These are phyloP conservation scores for Ctenoplectra terminalis DNA, from an alignment of 1,140 invertebrate genomes.

Conservation along the genomic window DNA sequence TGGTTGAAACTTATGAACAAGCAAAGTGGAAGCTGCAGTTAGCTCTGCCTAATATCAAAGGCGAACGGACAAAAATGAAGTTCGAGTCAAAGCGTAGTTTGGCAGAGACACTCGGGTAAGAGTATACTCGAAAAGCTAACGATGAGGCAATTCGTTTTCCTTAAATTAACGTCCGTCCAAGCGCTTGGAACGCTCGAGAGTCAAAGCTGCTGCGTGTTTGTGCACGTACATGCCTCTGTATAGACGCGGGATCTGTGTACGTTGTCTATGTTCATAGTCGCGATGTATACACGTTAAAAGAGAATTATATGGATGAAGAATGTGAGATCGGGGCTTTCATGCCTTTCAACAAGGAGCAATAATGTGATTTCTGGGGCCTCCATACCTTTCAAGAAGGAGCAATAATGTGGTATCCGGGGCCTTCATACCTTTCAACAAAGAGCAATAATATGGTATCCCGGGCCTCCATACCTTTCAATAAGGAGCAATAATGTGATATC, in stretches of 20 bases:
- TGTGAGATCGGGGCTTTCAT: too few relatives aligned
- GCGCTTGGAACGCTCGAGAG: slow-evolving; percentile 5
- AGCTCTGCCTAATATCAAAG: slow-evolving; percentile 11
- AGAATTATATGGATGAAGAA: not conserved
- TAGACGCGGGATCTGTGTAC: too few relatives aligned
- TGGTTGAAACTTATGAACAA: not conserved
- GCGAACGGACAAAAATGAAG: slow-evolving; percentile 13
- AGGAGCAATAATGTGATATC: too few relatives aligned
- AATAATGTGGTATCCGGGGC: too few relatives aligned
- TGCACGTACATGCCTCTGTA: too few relatives aligned
- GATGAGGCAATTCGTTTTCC: slow-evolving; percentile 51
- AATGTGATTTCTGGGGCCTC: too few relatives aligned
- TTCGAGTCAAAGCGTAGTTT: slow-evolving; percentile 13
- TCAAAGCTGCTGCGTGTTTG: not conserved
- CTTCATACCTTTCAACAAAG: too few relatives aligned
- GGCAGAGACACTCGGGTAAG: not conserved
- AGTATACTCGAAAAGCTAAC: slow-evolving; percentile 14
- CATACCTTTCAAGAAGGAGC: too few relatives aligned
- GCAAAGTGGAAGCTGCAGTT: not conserved
- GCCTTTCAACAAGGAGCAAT: too few relatives aligned
- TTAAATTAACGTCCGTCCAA: slow-evolving; percentile 59
- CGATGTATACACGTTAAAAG: not conserved
- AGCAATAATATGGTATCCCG: too few relatives aligned
- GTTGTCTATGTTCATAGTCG: not conserved
- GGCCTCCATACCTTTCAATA: too few relatives aligned